Percentiles rank a stretch among this genome's conserved stretches.
Evolutionary conservation across 1,140 invertebrate species (phyloP).

Genomic region (Drosophila trapezifrons): DNA sequence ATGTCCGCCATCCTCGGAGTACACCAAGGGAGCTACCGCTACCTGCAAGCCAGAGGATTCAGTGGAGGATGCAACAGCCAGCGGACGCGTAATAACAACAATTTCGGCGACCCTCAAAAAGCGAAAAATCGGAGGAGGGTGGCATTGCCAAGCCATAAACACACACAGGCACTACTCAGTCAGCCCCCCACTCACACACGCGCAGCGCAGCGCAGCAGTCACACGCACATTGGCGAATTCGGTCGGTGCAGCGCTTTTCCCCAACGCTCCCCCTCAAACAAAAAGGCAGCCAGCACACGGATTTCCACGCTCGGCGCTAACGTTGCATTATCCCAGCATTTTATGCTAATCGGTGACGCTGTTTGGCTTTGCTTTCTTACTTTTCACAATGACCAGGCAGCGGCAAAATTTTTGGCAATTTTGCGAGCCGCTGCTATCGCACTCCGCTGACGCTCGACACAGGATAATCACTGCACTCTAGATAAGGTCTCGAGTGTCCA

Average conservation of each 20-base stretch:
- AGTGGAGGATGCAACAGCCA: constrained; percentile 25
- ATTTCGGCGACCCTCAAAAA: constrained; percentile 60
- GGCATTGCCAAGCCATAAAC: constrained; percentile 68
- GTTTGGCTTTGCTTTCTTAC: constrained; percentile 35
- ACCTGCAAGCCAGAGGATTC: constrained; percentile 29
- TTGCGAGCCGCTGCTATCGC: constrained; percentile 31
- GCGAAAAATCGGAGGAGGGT: constrained; percentile 72
- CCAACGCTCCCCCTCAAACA: constrained; percentile 9
- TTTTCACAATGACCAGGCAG: constrained; percentile 47
- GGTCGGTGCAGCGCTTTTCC: constrained; percentile 33
- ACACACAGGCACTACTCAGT: constrained; percentile 35
- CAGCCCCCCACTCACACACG: constrained; percentile 16
- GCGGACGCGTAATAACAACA: constrained; percentile 20
- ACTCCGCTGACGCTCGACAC: constrained; percentile 1
- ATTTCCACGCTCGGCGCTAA: background rate
- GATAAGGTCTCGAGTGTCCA: constrained; percentile 4
- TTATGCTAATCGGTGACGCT: background rate
- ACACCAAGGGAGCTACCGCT: constrained; percentile 17
- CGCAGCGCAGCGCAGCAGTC: constrained; percentile 27
- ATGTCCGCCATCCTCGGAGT: constrained; percentile 86
- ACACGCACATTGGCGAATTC: constrained; percentile 32
- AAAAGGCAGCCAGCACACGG: background rate
- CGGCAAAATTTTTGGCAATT: constrained; percentile 45
- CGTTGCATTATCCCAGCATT: constrained; percentile 6
- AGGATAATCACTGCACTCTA: constrained; percentile 18